Percentiles rank a stretch among this genome's conserved stretches.
phyloP scores from a whole-genome alignment of 2,113 vertebrate genomes.

The Cariama cristata region DNA sequence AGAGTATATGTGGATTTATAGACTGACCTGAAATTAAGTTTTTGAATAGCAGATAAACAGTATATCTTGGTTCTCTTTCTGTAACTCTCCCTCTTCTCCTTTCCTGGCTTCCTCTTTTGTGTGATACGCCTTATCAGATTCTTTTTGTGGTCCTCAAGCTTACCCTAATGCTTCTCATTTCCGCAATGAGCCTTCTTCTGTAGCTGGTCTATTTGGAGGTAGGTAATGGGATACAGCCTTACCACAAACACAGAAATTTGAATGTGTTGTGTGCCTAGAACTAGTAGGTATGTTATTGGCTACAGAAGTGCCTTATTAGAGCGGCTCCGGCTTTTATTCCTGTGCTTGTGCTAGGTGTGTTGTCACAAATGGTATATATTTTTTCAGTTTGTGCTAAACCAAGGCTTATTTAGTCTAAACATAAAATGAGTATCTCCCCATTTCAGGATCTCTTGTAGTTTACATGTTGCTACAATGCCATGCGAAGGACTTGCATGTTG shows the following conservation, averaged over 20 bases:
- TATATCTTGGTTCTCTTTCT: slow-evolving; percentile 54
- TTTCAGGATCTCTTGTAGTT: slow-evolving; percentile 22
- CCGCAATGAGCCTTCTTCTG: slow-evolving; percentile 82
- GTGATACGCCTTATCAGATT: slow-evolving; percentile 81
- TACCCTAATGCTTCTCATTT: slow-evolving; percentile 86
- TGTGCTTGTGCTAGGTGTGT: background rate
- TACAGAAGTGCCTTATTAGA: background rate
- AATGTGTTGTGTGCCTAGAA: background rate
- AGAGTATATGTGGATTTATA: background rate
- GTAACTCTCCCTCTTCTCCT: slow-evolving; percentile 64
- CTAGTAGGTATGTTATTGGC: background rate
- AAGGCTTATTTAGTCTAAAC: background rate
- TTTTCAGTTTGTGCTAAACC: background rate
- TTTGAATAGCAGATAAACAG: background rate
- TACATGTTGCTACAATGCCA: background rate
- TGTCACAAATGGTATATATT: background rate
- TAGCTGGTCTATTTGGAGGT: slow-evolving; percentile 91
- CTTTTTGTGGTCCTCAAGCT: slow-evolving; percentile 86
- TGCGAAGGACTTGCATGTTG: background rate
- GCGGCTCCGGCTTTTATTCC: background rate
- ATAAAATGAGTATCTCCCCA: slow-evolving; percentile 57
- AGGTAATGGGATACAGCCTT: slow-evolving; percentile 63
- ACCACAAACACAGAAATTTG: background rate
- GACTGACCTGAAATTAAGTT: background rate
- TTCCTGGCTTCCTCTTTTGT: slow-evolving; percentile 60